Conservation (phyloP, 2,888 invertebrate species). For the Pedicia rivosa region DNA sequence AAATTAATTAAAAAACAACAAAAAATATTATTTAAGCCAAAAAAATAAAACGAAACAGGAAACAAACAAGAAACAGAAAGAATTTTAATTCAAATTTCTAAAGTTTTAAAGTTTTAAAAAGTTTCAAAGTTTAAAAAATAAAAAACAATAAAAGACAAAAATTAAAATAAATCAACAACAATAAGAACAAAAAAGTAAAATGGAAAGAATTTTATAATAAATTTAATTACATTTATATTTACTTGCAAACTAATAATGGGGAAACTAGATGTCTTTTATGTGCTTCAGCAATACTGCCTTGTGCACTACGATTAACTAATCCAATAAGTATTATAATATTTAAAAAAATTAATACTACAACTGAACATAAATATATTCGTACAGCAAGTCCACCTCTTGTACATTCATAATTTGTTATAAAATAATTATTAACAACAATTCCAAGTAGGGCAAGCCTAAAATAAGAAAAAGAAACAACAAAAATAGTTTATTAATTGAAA, state of each 20-base stretch:
- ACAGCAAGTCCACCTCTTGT: constrained; percentile 49
- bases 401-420: constrained; percentile 53
- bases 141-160: too few relatives aligned
- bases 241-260: constrained; percentile 56
- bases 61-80: too few relatives aligned
- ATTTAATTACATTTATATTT: constrained; percentile 18
- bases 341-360: constrained; percentile 43
- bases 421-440: constrained; percentile 46
- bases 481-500: not conserved
- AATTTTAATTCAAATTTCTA: too few relatives aligned
- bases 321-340: constrained; percentile 46
- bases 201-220: constrained; percentile 6
- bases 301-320: constrained; percentile 52
- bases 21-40: too few relatives aligned
- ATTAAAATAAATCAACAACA: too few relatives aligned
- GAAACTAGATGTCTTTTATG: constrained; percentile 53
- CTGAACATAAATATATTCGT: constrained; percentile 54
- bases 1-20: constrained; percentile 7
- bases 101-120: too few relatives aligned
- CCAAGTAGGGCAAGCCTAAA: too few relatives aligned
- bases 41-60: too few relatives aligned
- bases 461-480: too few relatives aligned
- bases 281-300: constrained; percentile 64
- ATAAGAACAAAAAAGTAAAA: constrained; percentile 3
- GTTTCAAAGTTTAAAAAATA: too few relatives aligned